Percentiles rank a stretch among this genome's conserved stretches.
These are phyloP conservation scores for Arrhamphus sclerolepis DNA, from an alignment of 2,797 vertebrate species.

Conservation along the genomic window DNA sequence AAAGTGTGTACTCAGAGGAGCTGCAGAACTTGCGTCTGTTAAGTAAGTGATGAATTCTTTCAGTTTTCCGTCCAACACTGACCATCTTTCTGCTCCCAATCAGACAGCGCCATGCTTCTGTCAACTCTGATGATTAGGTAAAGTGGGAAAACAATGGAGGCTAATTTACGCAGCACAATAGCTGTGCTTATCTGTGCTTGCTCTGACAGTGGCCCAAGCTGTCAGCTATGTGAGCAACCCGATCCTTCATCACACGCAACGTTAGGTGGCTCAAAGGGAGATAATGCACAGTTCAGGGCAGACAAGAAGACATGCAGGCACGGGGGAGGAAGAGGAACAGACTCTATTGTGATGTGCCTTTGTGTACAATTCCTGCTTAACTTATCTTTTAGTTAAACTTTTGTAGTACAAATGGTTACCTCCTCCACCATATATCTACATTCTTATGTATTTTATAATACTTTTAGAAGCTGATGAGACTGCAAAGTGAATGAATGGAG, in stretches of 20 bases:
- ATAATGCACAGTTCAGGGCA: slow-evolving; percentile 18
- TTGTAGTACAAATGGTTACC: not conserved
- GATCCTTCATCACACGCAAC: slow-evolving; percentile 62
- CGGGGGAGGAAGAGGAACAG: not conserved
- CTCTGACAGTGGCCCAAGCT: slow-evolving; percentile 49
- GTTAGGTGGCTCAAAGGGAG: slow-evolving; percentile 66
- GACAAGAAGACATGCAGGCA: slow-evolving; percentile 9
- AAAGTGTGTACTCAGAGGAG: not conserved
- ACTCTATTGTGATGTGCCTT: not conserved
- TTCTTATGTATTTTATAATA: no score
- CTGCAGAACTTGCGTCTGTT: not conserved
- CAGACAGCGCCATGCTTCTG: slow-evolving; percentile 13
- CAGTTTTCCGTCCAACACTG: not conserved
- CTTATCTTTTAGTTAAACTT: not conserved
- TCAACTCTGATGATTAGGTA: slow-evolving; percentile 57
- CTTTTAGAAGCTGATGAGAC: not conserved
- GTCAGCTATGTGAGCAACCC: slow-evolving; percentile 59
- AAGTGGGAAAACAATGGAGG: slow-evolving; percentile 56
- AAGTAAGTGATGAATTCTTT: not conserved
- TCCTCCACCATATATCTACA: no score
- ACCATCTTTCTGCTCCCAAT: slow-evolving; percentile 18
- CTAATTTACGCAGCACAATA: slow-evolving; percentile 57
- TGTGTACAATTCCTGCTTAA: not conserved
- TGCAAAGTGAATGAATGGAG: not conserved
- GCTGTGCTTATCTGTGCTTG: slow-evolving; percentile 52